Evolutionary conservation across 2,113 vertebrate species (phyloP).

Genomic region (Crotalus horridus): DNA sequence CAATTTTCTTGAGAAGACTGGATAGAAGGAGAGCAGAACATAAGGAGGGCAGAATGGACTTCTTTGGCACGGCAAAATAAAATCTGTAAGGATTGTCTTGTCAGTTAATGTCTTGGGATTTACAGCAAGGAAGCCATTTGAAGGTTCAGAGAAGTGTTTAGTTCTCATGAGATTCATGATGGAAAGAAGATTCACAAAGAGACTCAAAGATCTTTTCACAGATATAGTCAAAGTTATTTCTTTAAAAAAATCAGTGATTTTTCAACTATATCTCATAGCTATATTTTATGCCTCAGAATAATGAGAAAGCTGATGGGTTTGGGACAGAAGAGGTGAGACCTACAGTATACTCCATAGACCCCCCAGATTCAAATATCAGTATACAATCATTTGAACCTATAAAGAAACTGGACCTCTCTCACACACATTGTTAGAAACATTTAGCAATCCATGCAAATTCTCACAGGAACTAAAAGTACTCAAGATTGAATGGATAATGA

Average conservation of each 20-base stretch:
- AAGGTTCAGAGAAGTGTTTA: neutral
- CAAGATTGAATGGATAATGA: neutral
- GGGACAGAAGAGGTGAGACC: neutral
- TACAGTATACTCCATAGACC: neutral
- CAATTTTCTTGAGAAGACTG: slow-evolving; percentile 45
- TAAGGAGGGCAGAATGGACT: slow-evolving; percentile 30
- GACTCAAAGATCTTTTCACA: neutral
- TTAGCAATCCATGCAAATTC: neutral
- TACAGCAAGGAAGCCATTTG: neutral
- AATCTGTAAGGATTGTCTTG: neutral
- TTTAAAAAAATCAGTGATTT: too few relatives aligned
- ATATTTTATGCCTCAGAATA: neutral
- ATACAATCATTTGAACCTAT: neutral
- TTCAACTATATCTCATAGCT: neutral
- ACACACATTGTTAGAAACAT: neutral
- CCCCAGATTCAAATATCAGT: neutral
- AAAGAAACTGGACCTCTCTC: neutral
- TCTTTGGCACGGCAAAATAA: neutral
- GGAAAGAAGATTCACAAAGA: neutral
- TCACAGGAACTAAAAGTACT: neutral
- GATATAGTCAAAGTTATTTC: neutral
- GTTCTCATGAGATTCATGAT: slow-evolving; percentile 3
- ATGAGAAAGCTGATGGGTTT: neutral
- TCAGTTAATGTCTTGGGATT: slow-evolving; percentile 38
- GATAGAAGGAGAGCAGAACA: slow-evolving; percentile 47